Conservation (phyloP, 1,140 invertebrate genomes). For the Nasonia longicornis region DNA sequence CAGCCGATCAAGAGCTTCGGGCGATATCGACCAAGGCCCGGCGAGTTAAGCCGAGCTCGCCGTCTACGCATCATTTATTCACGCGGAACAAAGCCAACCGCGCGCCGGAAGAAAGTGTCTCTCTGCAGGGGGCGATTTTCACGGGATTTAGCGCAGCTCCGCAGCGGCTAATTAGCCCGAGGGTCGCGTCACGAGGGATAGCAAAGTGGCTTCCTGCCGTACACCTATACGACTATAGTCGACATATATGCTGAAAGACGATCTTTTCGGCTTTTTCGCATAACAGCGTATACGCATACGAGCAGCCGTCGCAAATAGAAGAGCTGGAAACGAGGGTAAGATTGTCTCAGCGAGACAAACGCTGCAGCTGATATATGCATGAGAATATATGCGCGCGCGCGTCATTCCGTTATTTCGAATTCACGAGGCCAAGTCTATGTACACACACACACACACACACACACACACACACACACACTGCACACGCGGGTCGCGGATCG, state of each 20-base stretch:
- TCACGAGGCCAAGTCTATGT: no score
- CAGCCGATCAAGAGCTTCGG: neutral
- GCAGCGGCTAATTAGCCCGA: neutral
- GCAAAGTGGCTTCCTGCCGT: no score
- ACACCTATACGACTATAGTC: no score
- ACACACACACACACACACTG: neutral
- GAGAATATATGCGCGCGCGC: neutral
- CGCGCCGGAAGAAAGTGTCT: no score
- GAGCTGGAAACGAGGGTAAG: neutral
- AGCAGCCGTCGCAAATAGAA: neutral
- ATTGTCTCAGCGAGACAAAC: neutral
- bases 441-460: neutral
- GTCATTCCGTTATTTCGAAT: neutral
- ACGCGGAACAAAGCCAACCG: neutral
- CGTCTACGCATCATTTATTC: conserved; percentile 12
- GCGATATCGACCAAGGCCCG: no score
- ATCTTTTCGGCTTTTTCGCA: no score
- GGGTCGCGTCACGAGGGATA: neutral
- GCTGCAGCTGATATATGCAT: neutral
- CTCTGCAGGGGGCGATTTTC: neutral
- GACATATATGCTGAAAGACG: no score
- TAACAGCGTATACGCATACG: no score
- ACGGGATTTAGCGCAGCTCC: neutral
- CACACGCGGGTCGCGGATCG: no score
- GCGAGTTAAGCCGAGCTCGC: no score